phyloP scores from a whole-genome alignment of 2,113 vertebrate genomes.

The Cavia aperea region DNA sequence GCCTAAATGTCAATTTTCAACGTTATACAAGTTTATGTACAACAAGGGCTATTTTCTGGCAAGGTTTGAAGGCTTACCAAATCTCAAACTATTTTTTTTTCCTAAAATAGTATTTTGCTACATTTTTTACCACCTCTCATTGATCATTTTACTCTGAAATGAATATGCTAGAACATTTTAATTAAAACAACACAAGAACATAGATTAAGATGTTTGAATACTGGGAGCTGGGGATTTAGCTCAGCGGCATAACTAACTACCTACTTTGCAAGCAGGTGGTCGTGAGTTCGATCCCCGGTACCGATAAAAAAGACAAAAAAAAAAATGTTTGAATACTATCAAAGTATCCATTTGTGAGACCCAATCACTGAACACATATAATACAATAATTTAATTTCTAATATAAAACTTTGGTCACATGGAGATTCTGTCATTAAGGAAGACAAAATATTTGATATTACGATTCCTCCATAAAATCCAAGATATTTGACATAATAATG shows the following conservation, averaged over 20 bases:
- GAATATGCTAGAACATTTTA: constrained; percentile 15
- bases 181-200: not conserved
- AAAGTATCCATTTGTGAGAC: constrained; percentile 3
- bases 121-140: not conserved
- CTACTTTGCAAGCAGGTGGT: no score
- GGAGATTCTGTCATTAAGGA: not conserved
- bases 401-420: not conserved
- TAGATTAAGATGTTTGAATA: not conserved
- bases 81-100: not conserved
- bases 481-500: not conserved
- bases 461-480: not conserved
- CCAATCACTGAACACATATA: not conserved
- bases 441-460: constrained; percentile 11
- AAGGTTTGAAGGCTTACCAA: not conserved
- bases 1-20: constrained; percentile 43
- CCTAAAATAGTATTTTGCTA: not conserved
- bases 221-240: no score
- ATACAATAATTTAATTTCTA: not conserved
- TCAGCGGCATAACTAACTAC: no score
- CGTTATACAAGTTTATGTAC: not conserved
- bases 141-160: not conserved
- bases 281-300: no score
- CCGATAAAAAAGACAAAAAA: not conserved
- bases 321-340: not conserved
- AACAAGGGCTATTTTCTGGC: not conserved